A percentile compares a stretch with the other conserved stretches of the same genome.
Evolutionary conservation across 2,888 invertebrate species (phyloP).

Genomic region (Pasiphila rectangulata): DNA sequence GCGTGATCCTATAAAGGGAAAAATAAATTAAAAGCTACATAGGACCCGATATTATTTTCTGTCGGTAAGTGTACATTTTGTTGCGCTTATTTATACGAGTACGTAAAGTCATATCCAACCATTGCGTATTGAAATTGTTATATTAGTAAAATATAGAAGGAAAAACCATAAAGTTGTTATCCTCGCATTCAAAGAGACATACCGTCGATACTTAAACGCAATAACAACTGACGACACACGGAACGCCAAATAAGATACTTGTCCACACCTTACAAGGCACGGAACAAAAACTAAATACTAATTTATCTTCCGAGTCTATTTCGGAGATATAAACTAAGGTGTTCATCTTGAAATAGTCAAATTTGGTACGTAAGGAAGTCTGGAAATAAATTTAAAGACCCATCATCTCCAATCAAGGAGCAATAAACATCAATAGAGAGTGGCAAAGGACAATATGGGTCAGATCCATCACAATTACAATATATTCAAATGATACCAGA

Average conservation of each 20-base stretch:
- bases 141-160: slow-evolving; percentile 37
- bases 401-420: slow-evolving; percentile 29
- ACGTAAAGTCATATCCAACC: too few species aligned
- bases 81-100: too few species aligned
- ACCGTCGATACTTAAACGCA: slow-evolving; percentile 37
- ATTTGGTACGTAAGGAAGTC: slow-evolving; percentile 6
- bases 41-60: too few species aligned
- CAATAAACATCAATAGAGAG: slow-evolving; percentile 53
- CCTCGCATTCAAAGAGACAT: slow-evolving; percentile 40
- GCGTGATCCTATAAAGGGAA: not conserved
- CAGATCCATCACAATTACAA: slow-evolving; percentile 55
- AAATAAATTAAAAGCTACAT: slow-evolving; percentile 2
- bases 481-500: slow-evolving; percentile 42
- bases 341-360: slow-evolving; percentile 2
- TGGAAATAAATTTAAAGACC: slow-evolving; percentile 25
- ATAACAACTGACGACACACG: slow-evolving; percentile 33
- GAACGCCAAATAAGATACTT: slow-evolving; percentile 62
- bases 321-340: slow-evolving; percentile 22
- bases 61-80: too few species aligned
- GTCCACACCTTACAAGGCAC: slow-evolving; percentile 50
- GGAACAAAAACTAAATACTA: slow-evolving; percentile 45
- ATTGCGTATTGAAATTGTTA: slow-evolving; percentile 7
- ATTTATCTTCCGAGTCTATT: slow-evolving; percentile 24
- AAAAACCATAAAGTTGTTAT: slow-evolving; percentile 46
- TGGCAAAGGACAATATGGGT: slow-evolving; percentile 42